phyloP scores from a whole-genome alignment of 2,888 invertebrate genomes.

The Patella ulyssiponensis region DNA sequence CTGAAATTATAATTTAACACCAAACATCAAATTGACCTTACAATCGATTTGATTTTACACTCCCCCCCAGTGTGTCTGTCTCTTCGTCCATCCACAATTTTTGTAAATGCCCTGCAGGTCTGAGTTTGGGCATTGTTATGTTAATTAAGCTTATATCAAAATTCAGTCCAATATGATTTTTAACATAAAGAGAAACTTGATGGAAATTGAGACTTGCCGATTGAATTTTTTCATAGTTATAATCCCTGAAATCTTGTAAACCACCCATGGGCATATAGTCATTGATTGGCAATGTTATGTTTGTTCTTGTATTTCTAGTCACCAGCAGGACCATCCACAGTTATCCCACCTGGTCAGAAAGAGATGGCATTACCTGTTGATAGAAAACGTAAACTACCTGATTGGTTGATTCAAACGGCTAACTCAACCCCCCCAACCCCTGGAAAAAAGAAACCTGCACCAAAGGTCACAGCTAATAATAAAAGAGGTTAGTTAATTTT shows the following conservation, averaged over 20 bases:
- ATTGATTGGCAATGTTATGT: background rate
- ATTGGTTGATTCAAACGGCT: conserved; percentile 57
- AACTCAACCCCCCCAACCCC: conserved; percentile 36
- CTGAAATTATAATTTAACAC: too few species aligned
- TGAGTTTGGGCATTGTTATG: background rate
- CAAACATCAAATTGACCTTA: too few species aligned
- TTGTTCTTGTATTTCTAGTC: conserved; percentile 13
- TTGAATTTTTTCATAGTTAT: too few species aligned
- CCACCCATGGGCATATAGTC: too few species aligned
- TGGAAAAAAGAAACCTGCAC: conserved; percentile 20
- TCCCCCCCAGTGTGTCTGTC: too few species aligned
- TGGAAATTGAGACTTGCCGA: too few species aligned
- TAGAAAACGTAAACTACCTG: conserved; percentile 53
- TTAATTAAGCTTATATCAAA: background rate
- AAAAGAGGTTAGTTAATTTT: conserved; percentile 19
- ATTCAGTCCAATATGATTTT: conserved; percentile 1
- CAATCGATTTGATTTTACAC: too few species aligned
- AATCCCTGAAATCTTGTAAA: too few species aligned
- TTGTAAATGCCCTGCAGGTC: conserved; percentile 19
- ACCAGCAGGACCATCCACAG: conserved; percentile 32
- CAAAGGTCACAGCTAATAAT: conserved; percentile 15
- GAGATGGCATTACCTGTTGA: conserved; percentile 55
- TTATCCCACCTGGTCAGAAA: conserved; percentile 40
- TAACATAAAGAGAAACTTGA: background rate
- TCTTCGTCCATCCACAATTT: too few species aligned